Conservation (phyloP, 1,140 invertebrate genomes). For the Euborellia annulipes region DNA sequence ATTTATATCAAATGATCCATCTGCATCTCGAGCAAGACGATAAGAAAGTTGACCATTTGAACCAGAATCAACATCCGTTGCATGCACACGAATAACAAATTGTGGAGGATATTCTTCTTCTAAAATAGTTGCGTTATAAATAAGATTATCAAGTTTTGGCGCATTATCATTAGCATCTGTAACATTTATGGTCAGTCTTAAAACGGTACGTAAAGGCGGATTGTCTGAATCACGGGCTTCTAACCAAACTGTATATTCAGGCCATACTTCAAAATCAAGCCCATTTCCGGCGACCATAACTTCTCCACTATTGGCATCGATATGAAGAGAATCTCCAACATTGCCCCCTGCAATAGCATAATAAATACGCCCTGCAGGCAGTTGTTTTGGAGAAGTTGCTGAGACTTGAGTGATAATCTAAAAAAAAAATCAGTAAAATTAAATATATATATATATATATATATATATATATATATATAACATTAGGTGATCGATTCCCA, state of each 20-base stretch:
- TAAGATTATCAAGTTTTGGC: constrained; percentile 57
- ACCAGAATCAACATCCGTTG: constrained; percentile 73
- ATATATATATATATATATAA: too few species aligned
- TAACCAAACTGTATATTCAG: constrained; percentile 80
- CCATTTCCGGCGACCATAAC: constrained; percentile 56
- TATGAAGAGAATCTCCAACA: constrained; percentile 63
- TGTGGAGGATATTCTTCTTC: constrained; percentile 76
- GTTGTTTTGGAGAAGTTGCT: constrained; percentile 57
- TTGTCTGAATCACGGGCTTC: constrained; percentile 74
- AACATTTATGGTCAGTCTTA: constrained; percentile 60
- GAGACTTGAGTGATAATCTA: constrained; percentile 53
- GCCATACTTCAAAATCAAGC: constrained; percentile 76
- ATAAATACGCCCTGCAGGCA: constrained; percentile 43
- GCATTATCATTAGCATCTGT: constrained; percentile 85
- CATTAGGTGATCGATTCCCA: too few species aligned
- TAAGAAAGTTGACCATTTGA: constrained; percentile 74
- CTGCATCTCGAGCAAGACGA: constrained; percentile 53
- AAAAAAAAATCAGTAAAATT: too few species aligned
- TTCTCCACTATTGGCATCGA: constrained; percentile 63
- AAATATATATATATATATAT: too few species aligned
- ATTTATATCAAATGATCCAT: constrained; percentile 67
- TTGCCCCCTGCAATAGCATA: constrained; percentile 87
- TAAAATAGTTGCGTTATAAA: constrained; percentile 69
- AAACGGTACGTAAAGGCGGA: constrained; percentile 58
- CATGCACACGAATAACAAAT: constrained; percentile 57